Evolutionary conservation across 2,888 invertebrate genomes (phyloP).

Genomic region (Drosophila helvetica): DNA sequence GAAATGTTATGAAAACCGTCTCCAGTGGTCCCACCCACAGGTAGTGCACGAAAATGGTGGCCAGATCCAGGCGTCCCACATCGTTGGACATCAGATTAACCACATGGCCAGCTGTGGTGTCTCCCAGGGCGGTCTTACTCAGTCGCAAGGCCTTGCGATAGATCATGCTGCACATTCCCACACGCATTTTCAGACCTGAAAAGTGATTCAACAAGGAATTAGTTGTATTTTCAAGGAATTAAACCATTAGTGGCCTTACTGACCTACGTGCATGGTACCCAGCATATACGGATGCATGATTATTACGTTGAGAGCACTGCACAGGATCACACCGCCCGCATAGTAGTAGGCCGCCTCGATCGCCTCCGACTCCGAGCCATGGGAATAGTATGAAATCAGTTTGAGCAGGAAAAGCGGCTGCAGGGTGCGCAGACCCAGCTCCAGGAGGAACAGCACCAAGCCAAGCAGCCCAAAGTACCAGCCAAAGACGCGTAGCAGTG

Average conservation of each 20-base stretch:
- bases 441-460: conserved; percentile 86
- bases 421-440: conserved; percentile 87
- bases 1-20: conserved; percentile 90
- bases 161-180: conserved; percentile 88
- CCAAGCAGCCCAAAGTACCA: conserved; percentile 86
- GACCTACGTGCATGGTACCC: conserved; percentile 87
- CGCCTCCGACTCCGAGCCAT: conserved; percentile 59
- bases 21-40: conserved; percentile 96
- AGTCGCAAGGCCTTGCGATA: conserved; percentile 88
- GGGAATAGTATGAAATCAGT: conserved; percentile 86
- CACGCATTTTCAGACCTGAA: conserved; percentile 86
- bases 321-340: conserved; percentile 89
- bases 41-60: conserved; percentile 94
- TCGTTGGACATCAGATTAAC: conserved; percentile 98
- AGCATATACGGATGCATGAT: conserved; percentile 95
- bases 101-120: conserved; percentile 90
- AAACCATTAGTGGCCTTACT: not conserved
- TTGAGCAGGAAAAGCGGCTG: conserved; percentile 88
- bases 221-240: not conserved
- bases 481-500: conserved; percentile 86
- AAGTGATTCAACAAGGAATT: not conserved
- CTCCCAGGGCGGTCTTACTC: conserved; percentile 89
- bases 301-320: conserved; percentile 90
- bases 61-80: conserved; percentile 88
- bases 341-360: conserved; percentile 89